These are phyloP conservation scores for Craterocephalus amniculus DNA, from an alignment of 2,797 vertebrate genomes.

Conservation along the genomic window DNA sequence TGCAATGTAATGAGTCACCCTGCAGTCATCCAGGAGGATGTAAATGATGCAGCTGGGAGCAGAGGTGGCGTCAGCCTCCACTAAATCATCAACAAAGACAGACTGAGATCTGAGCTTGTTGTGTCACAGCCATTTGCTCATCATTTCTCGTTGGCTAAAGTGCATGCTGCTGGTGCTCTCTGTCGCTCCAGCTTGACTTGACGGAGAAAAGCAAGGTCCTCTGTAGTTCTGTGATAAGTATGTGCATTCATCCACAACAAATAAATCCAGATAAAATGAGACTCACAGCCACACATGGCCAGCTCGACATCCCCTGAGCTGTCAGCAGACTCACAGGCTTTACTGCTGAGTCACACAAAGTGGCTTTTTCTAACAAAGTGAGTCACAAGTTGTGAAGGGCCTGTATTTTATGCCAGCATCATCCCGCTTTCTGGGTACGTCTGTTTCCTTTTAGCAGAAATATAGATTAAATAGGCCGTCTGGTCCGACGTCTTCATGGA, in stretches of 20 bases:
- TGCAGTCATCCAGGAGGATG: constrained; percentile 19
- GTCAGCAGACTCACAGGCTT: constrained; percentile 39
- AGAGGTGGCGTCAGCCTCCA: constrained; percentile 39
- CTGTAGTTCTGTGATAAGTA: constrained; percentile 44
- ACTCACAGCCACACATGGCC: constrained; percentile 25
- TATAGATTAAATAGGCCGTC: constrained; percentile 52
- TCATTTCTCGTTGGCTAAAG: constrained; percentile 37
- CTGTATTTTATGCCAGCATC: constrained; percentile 43
- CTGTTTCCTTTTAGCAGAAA: constrained; percentile 41
- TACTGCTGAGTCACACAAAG: constrained; percentile 48
- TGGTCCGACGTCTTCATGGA: constrained; percentile 41
- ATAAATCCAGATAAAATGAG: constrained; percentile 58
- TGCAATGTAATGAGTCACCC: constrained; percentile 48
- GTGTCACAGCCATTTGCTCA: constrained; percentile 53
- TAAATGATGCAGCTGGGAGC: constrained; percentile 24
- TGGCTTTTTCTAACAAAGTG: constrained; percentile 56
- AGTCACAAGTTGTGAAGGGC: constrained; percentile 49
- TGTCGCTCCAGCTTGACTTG: constrained; percentile 41
- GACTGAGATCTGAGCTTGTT: constrained; percentile 29
- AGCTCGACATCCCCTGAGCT: constrained; percentile 29
- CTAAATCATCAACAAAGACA: constrained; percentile 55
- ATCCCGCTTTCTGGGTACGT: constrained; percentile 23
- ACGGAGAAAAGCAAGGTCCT: constrained; percentile 29
- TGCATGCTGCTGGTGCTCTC: constrained; percentile 22
- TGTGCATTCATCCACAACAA: constrained; percentile 38